Conservation (phyloP, 1,140 invertebrate genomes). For the Holcopasites calliopsidis region DNA sequence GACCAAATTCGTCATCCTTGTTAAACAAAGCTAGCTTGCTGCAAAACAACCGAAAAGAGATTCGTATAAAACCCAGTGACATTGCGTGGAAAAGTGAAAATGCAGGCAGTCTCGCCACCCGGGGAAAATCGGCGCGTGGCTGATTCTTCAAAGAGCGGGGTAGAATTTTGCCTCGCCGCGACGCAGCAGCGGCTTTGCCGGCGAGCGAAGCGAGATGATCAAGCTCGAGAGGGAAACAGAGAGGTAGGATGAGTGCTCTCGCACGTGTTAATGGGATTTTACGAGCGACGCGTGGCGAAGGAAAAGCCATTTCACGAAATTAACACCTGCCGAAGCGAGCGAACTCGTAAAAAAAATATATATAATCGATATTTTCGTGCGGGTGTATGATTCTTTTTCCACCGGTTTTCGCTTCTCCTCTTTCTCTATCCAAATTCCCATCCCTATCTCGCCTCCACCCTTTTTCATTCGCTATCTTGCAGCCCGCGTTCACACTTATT, state of each 20-base stretch:
- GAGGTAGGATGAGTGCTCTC: constrained; percentile 30
- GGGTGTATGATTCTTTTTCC: constrained; percentile 52
- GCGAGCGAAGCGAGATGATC: not conserved
- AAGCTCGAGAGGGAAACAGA: not conserved
- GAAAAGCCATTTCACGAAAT: constrained; percentile 63
- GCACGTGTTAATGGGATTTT: constrained; percentile 67
- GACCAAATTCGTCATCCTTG: constrained; percentile 4
- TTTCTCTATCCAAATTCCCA: no score
- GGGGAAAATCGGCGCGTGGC: constrained; percentile 30
- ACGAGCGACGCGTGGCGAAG: constrained; percentile 60
- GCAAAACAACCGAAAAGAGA: constrained; percentile 1
- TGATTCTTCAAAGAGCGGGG: constrained; percentile 38
- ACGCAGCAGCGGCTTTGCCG: not conserved
- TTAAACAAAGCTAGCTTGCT: constrained; percentile 11
- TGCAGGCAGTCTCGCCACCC: not conserved
- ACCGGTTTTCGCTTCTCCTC: constrained; percentile 21
- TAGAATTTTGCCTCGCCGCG: constrained; percentile 21
- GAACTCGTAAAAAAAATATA: constrained; percentile 65
- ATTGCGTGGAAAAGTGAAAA: constrained; percentile 30
- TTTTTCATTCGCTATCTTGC: not conserved
- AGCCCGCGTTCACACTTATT: constrained; percentile 22
- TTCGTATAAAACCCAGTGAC: constrained; percentile 20
- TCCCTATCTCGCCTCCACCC: no score
- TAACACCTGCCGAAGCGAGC: constrained; percentile 60
- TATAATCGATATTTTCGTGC: constrained; percentile 71